These are phyloP conservation scores for Drosophila hamatofila DNA, from an alignment of 2,888 invertebrate genomes.

Conservation along the genomic window DNA sequence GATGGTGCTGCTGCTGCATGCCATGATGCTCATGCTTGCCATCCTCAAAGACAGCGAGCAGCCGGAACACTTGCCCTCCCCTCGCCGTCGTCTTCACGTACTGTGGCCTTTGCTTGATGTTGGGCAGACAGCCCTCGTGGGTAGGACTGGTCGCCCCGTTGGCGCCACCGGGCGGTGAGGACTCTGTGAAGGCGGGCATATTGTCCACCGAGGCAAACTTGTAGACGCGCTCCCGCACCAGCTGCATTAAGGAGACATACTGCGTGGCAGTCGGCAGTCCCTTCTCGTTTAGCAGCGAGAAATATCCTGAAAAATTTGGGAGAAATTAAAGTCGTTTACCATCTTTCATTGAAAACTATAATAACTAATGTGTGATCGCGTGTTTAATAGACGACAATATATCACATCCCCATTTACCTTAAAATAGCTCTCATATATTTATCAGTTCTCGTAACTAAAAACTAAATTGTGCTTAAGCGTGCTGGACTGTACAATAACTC, in stretches of 20 bases:
- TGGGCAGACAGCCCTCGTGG: constrained; percentile 78
- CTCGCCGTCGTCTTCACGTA: constrained; percentile 90
- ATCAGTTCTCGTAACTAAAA: too few species aligned
- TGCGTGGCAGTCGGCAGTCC: constrained; percentile 89
- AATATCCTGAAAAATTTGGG: constrained; percentile 87
- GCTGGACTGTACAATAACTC: too few species aligned
- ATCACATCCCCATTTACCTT: too few species aligned
- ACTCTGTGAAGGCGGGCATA: constrained; percentile 85
- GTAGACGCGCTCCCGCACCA: constrained; percentile 89
- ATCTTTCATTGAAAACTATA: background rate
- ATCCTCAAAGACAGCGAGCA: constrained; percentile 91
- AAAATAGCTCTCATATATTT: too few species aligned
- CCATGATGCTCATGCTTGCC: constrained; percentile 85
- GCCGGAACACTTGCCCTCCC: constrained; percentile 90
- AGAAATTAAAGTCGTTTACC: background rate
- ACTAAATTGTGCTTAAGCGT: too few species aligned
- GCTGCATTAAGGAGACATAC: constrained; percentile 88
- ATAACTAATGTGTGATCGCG: background rate
- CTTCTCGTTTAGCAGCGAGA: constrained; percentile 89
- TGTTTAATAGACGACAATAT: background rate
- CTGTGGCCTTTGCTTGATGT: constrained; percentile 83
- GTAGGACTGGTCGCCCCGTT: constrained; percentile 68
- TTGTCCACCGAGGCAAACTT: constrained; percentile 85
- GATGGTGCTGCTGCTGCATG: background rate
- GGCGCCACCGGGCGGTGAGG: constrained; percentile 73